Base-by-base conservation (phyloP, 2,797 vertebrate species). In the Takifugu ocellatus region DNA sequence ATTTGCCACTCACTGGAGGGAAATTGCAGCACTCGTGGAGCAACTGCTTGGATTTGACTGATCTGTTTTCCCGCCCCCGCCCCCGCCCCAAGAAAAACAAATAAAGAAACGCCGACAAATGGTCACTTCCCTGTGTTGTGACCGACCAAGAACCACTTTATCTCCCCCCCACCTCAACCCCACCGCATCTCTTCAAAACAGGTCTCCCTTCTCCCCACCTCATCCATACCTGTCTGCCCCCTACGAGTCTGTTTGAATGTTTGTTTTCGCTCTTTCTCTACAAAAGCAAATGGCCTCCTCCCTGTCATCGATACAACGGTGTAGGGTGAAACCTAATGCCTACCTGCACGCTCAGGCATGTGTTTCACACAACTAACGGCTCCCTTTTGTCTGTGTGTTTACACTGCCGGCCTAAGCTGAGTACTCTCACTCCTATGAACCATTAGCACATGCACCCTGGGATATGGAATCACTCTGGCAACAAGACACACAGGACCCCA, bases 361-460 rank as follows among this genome's bases (percentile, higher is more conserved):
- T 64, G 78, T 84, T 84, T 85, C 84, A 82, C 81, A 84, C 81
- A 68, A 56, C 78, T 85, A 81, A 89, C 89, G 72, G 87, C 85
- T 86, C 84, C 85, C 83, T 82, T 90, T 86, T 84, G 85, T 84
- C 81, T 82, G 79, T 79, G 66, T 91, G 89, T 91, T 92, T 90
- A 90, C 86, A 84, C 83, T 85, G 81, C 83, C 60, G 73, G 73
- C 75, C 67, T 78, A 54, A 74, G 66, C 82, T 75, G 67, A 54
- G 78, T 75, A 65, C 80, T 87, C 79, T 77, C 76, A 70, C 82
- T 85, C 84, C 84, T 78, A 72, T 89, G 78, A 87, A 89, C 85
- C 87, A 86, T 85, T 85, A 89, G 77, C 83, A 84, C 83, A 77
- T 85, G 78, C 84, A 77, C 89, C 81, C 77, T 86, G 87, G 90